phyloP scores from a whole-genome alignment of 2,113 vertebrate species.

The Suricata suricatta region DNA sequence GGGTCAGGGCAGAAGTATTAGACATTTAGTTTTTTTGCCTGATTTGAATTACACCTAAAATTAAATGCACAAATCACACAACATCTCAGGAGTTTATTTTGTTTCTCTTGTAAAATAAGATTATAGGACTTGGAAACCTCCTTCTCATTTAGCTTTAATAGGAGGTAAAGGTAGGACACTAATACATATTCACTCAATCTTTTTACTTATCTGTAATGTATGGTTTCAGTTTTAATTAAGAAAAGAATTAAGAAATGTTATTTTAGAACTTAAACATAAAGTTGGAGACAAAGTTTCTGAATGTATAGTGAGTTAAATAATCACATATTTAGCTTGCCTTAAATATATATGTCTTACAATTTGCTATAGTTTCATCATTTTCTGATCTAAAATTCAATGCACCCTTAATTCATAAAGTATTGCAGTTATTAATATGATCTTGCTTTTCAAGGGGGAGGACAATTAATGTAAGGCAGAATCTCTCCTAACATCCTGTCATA shows the following conservation, averaged over 20 bases:
- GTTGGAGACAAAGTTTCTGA: neutral
- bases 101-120: neutral
- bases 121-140: neutral
- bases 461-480: neutral
- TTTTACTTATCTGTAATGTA: neutral
- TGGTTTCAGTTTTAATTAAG: neutral
- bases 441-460: neutral
- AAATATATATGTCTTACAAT: neutral
- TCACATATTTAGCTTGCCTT: neutral
- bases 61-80: neutral
- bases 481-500: neutral
- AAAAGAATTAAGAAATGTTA: neutral
- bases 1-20: neutral
- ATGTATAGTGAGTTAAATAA: neutral
- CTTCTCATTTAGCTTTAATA: neutral
- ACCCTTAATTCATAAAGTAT: neutral
- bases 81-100: neutral
- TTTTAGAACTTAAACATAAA: neutral
- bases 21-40: neutral
- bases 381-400: neutral
- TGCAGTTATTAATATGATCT: neutral
- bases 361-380: slow-evolving; percentile 1
- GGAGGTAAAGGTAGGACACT: neutral
- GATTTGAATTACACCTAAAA: neutral
- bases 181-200: neutral